A percentile compares a stretch with the other conserved stretches of the same genome.
phyloP scores from a whole-genome alignment of 1,140 invertebrate genomes.

The Drosophila nannoptera region DNA sequence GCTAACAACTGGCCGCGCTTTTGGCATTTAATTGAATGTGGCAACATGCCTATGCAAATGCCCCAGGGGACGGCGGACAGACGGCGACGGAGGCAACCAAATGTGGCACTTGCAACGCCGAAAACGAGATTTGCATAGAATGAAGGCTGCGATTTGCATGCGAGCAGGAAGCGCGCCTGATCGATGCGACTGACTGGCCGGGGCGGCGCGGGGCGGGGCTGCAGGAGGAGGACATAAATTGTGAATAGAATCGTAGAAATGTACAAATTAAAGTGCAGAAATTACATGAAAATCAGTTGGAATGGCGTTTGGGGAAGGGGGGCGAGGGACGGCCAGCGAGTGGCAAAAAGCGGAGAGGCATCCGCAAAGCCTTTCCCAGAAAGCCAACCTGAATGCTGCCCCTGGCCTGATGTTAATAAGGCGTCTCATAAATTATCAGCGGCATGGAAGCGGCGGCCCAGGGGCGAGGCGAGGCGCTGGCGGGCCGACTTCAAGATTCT shows the following conservation, averaged over 20 bases:
- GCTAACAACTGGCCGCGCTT: constrained; percentile 57
- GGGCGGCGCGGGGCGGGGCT: background rate
- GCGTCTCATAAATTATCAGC: constrained; percentile 78
- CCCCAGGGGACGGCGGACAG: background rate
- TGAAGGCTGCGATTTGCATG: constrained; percentile 65
- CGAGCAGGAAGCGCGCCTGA: constrained; percentile 12
- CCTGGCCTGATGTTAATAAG: constrained; percentile 73
- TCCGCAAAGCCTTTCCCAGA: constrained; percentile 65
- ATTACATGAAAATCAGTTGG: constrained; percentile 70
- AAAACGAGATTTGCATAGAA: constrained; percentile 66
- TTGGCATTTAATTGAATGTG: constrained; percentile 73
- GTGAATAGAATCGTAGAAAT: constrained; percentile 52
- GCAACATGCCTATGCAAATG: constrained; percentile 75
- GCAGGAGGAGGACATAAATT: constrained; percentile 42
- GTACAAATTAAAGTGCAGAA: constrained; percentile 72
- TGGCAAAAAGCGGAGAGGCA: constrained; percentile 60
- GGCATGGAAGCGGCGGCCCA: constrained; percentile 32
- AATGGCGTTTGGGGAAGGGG: constrained; percentile 44
- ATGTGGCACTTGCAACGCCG: constrained; percentile 39
- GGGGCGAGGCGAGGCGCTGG: background rate
- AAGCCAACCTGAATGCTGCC: constrained; percentile 59
- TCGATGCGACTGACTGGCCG: constrained; percentile 20
- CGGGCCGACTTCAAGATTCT: constrained; percentile 1
- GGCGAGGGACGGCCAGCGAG: background rate
- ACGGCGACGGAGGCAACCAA: constrained; percentile 34